Percentiles rank a stretch among this genome's conserved stretches.
phyloP scores from a whole-genome alignment of 2,888 invertebrate species.

The Reticulitermes lucifugus region DNA sequence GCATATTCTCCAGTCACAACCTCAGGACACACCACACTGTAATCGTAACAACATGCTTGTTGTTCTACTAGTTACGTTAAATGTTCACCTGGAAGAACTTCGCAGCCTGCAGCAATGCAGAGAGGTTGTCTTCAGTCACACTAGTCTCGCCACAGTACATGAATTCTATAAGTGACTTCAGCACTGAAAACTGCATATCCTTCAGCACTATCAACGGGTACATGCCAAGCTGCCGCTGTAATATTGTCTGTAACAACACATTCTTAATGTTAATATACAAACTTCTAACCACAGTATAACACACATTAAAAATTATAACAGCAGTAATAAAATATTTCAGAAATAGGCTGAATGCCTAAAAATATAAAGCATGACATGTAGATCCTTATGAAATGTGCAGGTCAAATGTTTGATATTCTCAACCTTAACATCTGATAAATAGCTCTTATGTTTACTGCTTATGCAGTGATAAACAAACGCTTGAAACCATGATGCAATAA shows the following conservation, averaged over 20 bases:
- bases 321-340: not conserved
- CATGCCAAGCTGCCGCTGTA: slow-evolving; percentile 64
- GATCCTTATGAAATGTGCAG: too few species aligned
- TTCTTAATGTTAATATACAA: not conserved
- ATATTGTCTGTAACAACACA: slow-evolving; percentile 56
- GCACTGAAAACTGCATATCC: slow-evolving; percentile 77
- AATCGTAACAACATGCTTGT: too few species aligned
- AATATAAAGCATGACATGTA: not conserved
- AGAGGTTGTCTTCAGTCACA: slow-evolving; percentile 75
- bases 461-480: too few species aligned
- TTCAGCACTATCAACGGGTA: slow-evolving; percentile 68
- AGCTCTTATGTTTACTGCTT: too few species aligned
- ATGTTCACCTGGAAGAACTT: slow-evolving; percentile 74
- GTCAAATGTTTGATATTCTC: too few species aligned
- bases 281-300: not conserved
- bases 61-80: not conserved
- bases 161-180: slow-evolving; percentile 79
- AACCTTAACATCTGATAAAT: too few species aligned
- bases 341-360: not conserved
- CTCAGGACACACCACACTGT: too few species aligned
- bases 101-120: slow-evolving; percentile 76
- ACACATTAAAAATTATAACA: not conserved
- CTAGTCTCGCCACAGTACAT: slow-evolving; percentile 83
- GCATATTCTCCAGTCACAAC: too few species aligned
- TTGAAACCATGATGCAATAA: too few species aligned